Evolutionary conservation across 1,140 invertebrate genomes (phyloP).

Genomic region (Globodera ellingtonae): DNA sequence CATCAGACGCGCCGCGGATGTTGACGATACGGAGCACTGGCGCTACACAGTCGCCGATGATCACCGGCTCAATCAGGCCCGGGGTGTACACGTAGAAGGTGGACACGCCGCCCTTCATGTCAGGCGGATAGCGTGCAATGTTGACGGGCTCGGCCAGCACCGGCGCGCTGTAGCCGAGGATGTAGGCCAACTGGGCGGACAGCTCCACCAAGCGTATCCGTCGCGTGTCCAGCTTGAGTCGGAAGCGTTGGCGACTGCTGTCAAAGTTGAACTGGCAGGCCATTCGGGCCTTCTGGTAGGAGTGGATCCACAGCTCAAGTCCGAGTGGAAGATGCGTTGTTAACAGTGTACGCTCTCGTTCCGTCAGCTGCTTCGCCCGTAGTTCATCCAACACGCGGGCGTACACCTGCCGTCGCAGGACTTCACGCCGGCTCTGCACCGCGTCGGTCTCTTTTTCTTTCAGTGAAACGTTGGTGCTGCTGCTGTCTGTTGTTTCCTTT

Average conservation of each 20-base stretch:
- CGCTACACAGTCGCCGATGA: slow-evolving; percentile 30
- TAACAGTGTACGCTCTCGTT: background rate
- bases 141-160: background rate
- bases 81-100: slow-evolving; percentile 36
- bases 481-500: too few relatives aligned
- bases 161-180: background rate
- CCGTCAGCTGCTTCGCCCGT: too few relatives aligned
- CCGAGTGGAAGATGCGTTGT: background rate
- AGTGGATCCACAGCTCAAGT: background rate
- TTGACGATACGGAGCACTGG: slow-evolving; percentile 35
- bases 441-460: background rate
- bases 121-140: background rate
- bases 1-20: slow-evolving; percentile 1
- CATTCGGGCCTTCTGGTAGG: background rate
- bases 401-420: too few relatives aligned
- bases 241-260: background rate
- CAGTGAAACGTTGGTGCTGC: background rate
- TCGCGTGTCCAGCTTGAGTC: background rate
- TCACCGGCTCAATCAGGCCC: slow-evolving; percentile 34
- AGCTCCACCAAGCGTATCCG: background rate
- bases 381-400: too few relatives aligned
- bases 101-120: slow-evolving; percentile 19
- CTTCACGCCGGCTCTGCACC: too few relatives aligned
- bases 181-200: slow-evolving; percentile 6
- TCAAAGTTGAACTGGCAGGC: slow-evolving; percentile 11